phyloP scores from a whole-genome alignment of 2,888 invertebrate species.

The Gerris lacustris region DNA sequence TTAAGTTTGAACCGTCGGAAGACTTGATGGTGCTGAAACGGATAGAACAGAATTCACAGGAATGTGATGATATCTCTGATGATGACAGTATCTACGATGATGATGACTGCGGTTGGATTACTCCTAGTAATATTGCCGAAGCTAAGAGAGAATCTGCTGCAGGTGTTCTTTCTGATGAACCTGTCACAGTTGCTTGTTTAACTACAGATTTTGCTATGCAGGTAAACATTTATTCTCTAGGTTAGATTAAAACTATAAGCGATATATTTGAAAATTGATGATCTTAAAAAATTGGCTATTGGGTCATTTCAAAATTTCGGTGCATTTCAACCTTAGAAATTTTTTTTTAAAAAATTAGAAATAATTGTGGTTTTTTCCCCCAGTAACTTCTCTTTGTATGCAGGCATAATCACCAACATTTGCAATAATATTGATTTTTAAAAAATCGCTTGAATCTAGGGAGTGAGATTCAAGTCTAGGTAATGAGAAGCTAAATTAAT shows the following conservation, averaged over 20 bases:
- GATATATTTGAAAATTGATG: conserved; percentile 9
- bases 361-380: no score
- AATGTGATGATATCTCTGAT: conserved; percentile 4
- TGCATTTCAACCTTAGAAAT: no score
- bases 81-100: conserved; percentile 25
- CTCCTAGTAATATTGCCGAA: conserved; percentile 64
- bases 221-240: conserved; percentile 34
- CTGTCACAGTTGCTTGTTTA: conserved; percentile 75
- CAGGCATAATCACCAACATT: no score
- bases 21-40: background rate
- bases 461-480: no score
- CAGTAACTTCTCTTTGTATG: no score
- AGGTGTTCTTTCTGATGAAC: conserved; percentile 49
- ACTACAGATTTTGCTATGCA: conserved; percentile 98
- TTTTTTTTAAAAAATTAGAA: no score
- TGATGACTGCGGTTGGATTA: conserved; percentile 67
- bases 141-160: conserved; percentile 60
- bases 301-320: no score
- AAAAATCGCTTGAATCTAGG: no score
- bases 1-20: background rate
- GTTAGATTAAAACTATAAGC: background rate
- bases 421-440: no score
- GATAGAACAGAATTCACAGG: background rate
- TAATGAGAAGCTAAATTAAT: no score
- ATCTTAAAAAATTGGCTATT: no score